phyloP scores from a whole-genome alignment of 2,888 invertebrate species.

The Lithosia quadra region DNA sequence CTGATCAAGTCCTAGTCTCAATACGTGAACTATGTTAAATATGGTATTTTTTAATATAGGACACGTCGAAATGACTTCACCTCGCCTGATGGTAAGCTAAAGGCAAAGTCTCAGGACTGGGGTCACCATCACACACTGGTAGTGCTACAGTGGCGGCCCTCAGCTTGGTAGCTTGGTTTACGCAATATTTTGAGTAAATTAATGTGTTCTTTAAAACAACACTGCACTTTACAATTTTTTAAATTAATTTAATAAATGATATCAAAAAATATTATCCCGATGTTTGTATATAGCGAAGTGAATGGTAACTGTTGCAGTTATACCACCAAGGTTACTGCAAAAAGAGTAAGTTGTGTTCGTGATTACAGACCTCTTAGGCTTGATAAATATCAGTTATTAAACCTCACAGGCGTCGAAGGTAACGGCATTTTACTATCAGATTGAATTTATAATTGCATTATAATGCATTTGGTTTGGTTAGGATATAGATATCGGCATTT shows the following conservation, averaged over 20 bases:
- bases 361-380: constrained; percentile 30
- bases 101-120: too few species aligned
- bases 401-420: constrained; percentile 16
- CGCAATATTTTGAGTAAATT: too few species aligned
- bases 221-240: not conserved
- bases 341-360: constrained; percentile 34
- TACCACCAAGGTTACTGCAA: constrained; percentile 43
- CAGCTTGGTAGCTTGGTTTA: too few species aligned
- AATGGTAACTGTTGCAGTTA: constrained; percentile 33
- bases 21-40: not conserved
- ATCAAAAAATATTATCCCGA: not conserved
- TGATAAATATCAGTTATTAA: constrained; percentile 21
- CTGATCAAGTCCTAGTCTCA: not conserved
- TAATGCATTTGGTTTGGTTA: not conserved
- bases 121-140: too few species aligned
- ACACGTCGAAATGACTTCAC: too few species aligned
- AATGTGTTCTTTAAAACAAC: not conserved
- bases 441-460: constrained; percentile 14
- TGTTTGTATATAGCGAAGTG: constrained; percentile 31
- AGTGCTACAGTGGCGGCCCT: too few species aligned
- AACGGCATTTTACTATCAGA: constrained; percentile 17
- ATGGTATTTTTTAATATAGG: too few species aligned
- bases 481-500: not conserved
- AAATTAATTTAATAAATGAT: not conserved
- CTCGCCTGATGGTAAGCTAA: too few species aligned